phyloP scores from a whole-genome alignment of 2,797 vertebrate genomes.

The Synanceia verrucosa region DNA sequence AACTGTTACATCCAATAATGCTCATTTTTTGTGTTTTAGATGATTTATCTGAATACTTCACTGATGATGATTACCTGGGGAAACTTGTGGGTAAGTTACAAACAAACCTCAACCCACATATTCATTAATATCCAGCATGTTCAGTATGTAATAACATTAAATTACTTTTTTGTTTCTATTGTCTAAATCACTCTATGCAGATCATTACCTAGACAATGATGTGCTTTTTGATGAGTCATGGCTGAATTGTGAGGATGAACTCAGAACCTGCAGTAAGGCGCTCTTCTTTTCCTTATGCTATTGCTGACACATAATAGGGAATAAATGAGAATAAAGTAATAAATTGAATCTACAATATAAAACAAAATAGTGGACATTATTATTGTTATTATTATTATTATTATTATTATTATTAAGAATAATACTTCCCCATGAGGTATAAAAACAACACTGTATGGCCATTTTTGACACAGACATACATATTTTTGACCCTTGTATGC shows the following conservation, averaged over 20 bases:
- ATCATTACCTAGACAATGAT: slow-evolving; percentile 18
- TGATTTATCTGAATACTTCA: slow-evolving; percentile 44
- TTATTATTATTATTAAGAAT: too few species aligned
- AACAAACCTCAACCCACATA: not conserved
- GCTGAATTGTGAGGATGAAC: not conserved
- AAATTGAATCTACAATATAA: not conserved
- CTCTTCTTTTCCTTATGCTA: not conserved
- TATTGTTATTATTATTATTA: too few species aligned
- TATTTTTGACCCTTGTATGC: not conserved
- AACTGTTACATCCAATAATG: not conserved
- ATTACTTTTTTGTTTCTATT: too few species aligned
- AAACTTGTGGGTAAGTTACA: slow-evolving; percentile 39
- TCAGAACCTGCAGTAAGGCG: slow-evolving; percentile 42
- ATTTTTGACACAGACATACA: too few species aligned
- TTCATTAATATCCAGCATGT: not conserved
- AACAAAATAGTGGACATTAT: not conserved
- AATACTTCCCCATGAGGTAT: not conserved
- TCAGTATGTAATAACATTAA: not conserved
- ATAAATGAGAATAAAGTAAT: not conserved
- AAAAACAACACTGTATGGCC: not conserved
- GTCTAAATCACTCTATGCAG: not conserved
- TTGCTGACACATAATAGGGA: not conserved
- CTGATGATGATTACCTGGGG: not conserved
- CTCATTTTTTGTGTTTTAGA: slow-evolving; percentile 53
- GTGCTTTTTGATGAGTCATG: slow-evolving; percentile 12